These are phyloP conservation scores for Gavialis gangeticus DNA, from an alignment of 2,113 vertebrate species.

Conservation along the genomic window DNA sequence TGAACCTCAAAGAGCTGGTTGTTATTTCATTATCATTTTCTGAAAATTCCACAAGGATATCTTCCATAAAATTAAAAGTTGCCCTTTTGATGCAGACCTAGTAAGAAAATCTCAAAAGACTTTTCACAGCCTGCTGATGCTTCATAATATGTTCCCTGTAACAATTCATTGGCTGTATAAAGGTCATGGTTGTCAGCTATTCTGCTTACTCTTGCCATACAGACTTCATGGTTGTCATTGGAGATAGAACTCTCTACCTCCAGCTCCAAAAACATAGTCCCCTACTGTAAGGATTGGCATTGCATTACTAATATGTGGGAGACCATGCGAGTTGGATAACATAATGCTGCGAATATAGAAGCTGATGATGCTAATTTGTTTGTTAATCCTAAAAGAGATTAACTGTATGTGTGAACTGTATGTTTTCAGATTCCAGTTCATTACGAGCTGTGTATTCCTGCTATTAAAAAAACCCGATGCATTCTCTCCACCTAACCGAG, in stretches of 20 bases:
- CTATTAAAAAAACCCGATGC: neutral
- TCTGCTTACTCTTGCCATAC: conserved; percentile 57
- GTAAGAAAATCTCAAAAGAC: conserved; percentile 34
- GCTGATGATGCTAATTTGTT: conserved; percentile 46
- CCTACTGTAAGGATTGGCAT: conserved; percentile 44
- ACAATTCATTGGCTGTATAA: conserved; percentile 62
- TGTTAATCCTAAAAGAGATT: conserved; percentile 5
- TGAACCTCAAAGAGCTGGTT: conserved; percentile 60
- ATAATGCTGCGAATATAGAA: conserved; percentile 51
- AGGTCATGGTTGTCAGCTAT: conserved; percentile 76
- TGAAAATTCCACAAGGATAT: conserved; percentile 53
- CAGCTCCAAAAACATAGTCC: conserved; percentile 33
- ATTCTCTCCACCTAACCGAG: neutral
- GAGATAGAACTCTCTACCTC: conserved; percentile 61
- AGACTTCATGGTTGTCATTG: conserved; percentile 76
- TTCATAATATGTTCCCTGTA: conserved; percentile 71
- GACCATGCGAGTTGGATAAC: conserved; percentile 57
- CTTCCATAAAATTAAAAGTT: conserved; percentile 40
- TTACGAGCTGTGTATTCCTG: neutral
- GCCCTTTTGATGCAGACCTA: conserved; percentile 60
- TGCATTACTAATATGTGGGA: neutral
- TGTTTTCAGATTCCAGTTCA: neutral
- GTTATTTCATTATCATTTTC: conserved; percentile 50
- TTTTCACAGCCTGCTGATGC: conserved; percentile 68
- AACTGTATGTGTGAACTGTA: neutral